phyloP scores from a whole-genome alignment of 2,113 vertebrate species.

The Garra rufa region DNA sequence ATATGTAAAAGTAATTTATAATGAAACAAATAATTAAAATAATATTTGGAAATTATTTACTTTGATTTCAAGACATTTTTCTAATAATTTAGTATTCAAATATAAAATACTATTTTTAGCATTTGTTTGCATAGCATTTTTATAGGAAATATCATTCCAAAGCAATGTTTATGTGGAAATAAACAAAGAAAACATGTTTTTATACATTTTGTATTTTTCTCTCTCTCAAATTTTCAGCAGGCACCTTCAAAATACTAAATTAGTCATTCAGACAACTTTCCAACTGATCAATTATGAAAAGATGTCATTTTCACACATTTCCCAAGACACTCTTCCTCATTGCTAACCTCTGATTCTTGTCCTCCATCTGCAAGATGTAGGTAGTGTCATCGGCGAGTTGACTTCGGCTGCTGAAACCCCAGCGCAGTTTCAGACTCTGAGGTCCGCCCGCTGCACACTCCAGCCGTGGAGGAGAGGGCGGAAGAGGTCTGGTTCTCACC shows the following conservation, averaged over 20 bases:
- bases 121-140: neutral
- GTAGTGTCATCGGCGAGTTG: conserved; percentile 81
- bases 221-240: too few species aligned
- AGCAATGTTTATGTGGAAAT: neutral
- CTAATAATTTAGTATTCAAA: too few species aligned
- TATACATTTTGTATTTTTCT: too few species aligned
- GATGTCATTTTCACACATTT: neutral
- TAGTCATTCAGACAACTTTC: neutral
- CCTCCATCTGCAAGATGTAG: conserved; percentile 93
- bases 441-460: conserved; percentile 93
- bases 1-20: too few species aligned
- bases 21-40: too few species aligned
- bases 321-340: neutral
- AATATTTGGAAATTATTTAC: too few species aligned
- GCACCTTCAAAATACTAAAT: too few species aligned
- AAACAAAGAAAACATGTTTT: too few species aligned
- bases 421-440: conserved; percentile 97
- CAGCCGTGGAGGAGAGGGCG: conserved; percentile 89
- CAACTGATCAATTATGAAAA: neutral
- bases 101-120: too few species aligned
- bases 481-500: conserved; percentile 88
- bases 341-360: conserved; percentile 90
- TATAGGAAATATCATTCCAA: neutral
- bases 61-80: too few species aligned
- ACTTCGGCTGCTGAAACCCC: conserved; percentile 86